phyloP scores from a whole-genome alignment of 2,113 vertebrate species.

The Hippolais icterina region DNA sequence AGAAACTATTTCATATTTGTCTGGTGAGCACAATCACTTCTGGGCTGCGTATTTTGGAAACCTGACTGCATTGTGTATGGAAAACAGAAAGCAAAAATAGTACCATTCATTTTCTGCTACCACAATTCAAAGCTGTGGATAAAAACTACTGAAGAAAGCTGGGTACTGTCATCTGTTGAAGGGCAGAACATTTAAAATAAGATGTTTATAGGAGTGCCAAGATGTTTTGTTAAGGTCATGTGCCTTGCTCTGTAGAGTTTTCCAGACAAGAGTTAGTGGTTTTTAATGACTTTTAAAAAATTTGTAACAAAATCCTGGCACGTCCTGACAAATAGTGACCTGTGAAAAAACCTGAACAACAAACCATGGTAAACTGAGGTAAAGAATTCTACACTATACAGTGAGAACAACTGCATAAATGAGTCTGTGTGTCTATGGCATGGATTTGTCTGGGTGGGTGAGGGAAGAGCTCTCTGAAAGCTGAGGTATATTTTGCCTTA shows the following conservation, averaged over 20 bases:
- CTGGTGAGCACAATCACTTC: background rate
- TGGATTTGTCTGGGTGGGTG: accelerated
- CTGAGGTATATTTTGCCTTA: background rate
- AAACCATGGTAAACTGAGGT: background rate
- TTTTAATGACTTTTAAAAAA: background rate
- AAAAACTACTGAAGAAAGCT: background rate
- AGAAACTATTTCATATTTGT: constrained; percentile 16
- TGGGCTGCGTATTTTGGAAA: background rate
- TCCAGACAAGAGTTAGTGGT: background rate
- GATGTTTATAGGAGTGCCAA: background rate
- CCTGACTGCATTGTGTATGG: background rate
- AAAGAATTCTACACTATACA: accelerated
- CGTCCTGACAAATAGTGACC: background rate
- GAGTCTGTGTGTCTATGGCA: accelerated
- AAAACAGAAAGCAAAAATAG: background rate
- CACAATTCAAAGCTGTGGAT: background rate
- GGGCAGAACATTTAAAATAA: background rate
- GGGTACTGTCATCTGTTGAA: background rate
- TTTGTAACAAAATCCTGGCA: background rate
- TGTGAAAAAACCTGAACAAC: background rate
- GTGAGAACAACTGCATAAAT: accelerated
- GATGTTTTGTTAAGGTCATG: background rate
- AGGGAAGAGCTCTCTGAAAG: background rate
- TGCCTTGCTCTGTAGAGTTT: background rate
- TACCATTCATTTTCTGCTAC: background rate